phyloP scores from a whole-genome alignment of 2,797 vertebrate genomes.

The Nothura maculosa region DNA sequence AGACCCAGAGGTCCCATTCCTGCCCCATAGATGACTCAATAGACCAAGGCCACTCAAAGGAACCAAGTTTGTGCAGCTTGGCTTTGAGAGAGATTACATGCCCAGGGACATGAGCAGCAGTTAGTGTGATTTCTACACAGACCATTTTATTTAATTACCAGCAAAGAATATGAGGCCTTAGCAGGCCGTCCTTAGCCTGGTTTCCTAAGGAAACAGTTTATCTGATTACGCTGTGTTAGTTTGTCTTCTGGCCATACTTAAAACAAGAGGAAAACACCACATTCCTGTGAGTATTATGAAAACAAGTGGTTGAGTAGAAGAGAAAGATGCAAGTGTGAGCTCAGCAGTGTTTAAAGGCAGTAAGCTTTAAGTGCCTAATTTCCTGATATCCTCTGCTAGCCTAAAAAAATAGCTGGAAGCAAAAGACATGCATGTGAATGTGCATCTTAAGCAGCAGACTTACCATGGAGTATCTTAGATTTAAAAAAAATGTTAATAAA shows the following conservation, averaged over 20 bases:
- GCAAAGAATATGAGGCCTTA: not conserved
- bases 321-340: not conserved
- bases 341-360: not conserved
- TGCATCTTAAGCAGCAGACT: not conserved
- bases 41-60: no score
- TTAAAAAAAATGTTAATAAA: not conserved
- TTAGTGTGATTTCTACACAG: not conserved
- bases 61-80: not conserved
- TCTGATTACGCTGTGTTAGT: not conserved
- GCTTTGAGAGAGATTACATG: no score
- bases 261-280: not conserved
- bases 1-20: no score
- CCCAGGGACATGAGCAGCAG: not conserved
- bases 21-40: no score
- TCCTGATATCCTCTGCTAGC: not conserved
- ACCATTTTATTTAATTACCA: not conserved
- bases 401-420: not conserved
- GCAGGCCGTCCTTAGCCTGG: not conserved
- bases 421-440: not conserved
- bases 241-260: not conserved
- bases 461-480: not conserved
- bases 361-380: not conserved
- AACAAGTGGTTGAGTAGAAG: not conserved
- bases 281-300: not conserved
- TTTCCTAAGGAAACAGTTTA: not conserved